Evolutionary conservation across 2,797 vertebrate species (phyloP).

Genomic region (Novumbra hubbsi): DNA sequence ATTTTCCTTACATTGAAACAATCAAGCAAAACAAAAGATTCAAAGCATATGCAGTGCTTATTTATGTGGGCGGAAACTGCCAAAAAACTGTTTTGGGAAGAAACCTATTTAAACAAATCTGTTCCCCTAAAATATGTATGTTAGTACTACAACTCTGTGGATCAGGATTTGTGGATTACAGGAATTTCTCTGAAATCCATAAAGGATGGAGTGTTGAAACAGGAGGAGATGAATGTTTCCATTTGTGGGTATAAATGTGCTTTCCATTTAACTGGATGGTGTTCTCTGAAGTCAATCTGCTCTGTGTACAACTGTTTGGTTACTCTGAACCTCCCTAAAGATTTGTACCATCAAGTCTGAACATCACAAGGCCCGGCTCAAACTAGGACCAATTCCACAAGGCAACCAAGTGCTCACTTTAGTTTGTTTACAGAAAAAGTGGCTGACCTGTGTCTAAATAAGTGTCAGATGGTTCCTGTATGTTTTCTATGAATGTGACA

Average conservation of each 20-base stretch:
- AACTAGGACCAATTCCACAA: background rate
- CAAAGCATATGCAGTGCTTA: background rate
- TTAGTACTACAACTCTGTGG: background rate
- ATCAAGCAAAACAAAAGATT: background rate
- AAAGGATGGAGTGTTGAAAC: background rate
- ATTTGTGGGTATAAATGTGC: slow-evolving; percentile 8
- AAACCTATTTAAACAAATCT: background rate
- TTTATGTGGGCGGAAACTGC: background rate
- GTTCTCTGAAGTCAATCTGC: slow-evolving; percentile 2
- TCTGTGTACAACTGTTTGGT: slow-evolving; percentile 19
- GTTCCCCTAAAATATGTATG: background rate
- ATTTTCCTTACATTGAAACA: background rate
- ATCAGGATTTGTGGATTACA: background rate
- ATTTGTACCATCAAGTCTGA: slow-evolving; percentile 9
- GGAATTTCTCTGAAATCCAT: background rate
- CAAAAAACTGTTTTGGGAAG: background rate
- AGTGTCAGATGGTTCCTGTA: background rate
- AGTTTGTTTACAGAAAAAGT: background rate
- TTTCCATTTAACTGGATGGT: slow-evolving; percentile 1
- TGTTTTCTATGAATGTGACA: background rate
- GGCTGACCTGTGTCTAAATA: background rate
- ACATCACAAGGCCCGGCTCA: background rate
- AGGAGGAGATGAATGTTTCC: background rate
- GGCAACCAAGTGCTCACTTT: background rate
- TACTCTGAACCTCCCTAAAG: background rate